Percentiles rank a stretch among this genome's conserved stretches.
Evolutionary conservation across 1,140 invertebrate species (phyloP).

Genomic region (Diorhabda carinulata): DNA sequence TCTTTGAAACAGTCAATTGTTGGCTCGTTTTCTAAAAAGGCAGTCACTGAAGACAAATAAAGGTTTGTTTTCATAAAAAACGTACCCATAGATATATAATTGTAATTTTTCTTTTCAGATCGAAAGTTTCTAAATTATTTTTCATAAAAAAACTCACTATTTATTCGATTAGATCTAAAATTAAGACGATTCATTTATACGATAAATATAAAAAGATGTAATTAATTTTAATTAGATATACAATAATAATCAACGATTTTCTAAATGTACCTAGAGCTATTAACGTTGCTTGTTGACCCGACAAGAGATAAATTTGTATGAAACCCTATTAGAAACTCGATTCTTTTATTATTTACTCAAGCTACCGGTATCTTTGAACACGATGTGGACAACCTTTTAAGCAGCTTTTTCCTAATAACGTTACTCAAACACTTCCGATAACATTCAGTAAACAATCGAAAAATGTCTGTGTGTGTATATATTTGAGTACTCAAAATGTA

Average conservation of each 20-base stretch:
- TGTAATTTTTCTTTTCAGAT: too few relatives aligned
- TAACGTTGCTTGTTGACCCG: background rate
- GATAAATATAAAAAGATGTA: too few relatives aligned
- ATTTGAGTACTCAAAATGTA: conserved; percentile 12
- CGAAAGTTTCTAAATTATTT: too few relatives aligned
- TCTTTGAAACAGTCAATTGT: too few relatives aligned
- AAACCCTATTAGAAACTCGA: conserved; percentile 14
- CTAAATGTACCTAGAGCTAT: conserved; percentile 6
- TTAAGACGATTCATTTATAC: too few relatives aligned
- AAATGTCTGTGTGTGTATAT: background rate
- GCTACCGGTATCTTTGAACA: conserved; percentile 14
- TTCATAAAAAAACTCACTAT: too few relatives aligned
- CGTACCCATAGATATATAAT: too few relatives aligned
- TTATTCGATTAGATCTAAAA: too few relatives aligned
- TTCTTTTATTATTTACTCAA: conserved; percentile 9
- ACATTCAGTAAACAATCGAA: conserved; percentile 4
- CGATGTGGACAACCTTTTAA: conserved; percentile 11
- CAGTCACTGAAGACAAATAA: too few relatives aligned
- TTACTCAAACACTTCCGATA: conserved; percentile 13
- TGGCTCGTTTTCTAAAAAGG: too few relatives aligned
- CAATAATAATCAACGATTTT: conserved; percentile 11
- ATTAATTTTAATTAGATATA: too few relatives aligned
- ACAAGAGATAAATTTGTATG: conserved; percentile 13
- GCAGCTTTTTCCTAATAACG: conserved; percentile 13
- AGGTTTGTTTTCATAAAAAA: too few relatives aligned